These are phyloP conservation scores for Clepsis dumicolana DNA, from an alignment of 2,888 invertebrate genomes.

Conservation along the genomic window DNA sequence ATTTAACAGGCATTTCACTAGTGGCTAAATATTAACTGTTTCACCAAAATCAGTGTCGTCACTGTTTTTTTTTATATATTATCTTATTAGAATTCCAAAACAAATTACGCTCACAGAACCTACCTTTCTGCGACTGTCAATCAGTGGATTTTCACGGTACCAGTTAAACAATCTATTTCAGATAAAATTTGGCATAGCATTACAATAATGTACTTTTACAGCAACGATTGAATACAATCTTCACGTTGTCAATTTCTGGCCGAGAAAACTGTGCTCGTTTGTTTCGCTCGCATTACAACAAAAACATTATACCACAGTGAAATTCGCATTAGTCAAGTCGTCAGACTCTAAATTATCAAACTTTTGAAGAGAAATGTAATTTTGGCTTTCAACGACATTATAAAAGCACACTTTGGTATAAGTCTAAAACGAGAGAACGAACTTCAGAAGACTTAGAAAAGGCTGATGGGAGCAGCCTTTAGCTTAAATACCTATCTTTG, in stretches of 20 bases:
- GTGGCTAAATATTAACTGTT: too few species aligned
- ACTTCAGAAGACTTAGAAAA: too few species aligned
- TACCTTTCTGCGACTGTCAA: neutral
- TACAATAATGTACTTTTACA: neutral
- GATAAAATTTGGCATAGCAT: neutral
- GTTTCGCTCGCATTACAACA: neutral
- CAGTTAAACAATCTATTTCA: neutral
- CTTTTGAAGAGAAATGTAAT: neutral
- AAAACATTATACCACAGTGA: neutral
- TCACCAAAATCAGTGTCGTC: too few species aligned
- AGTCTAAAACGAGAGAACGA: too few species aligned
- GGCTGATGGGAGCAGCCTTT: too few species aligned
- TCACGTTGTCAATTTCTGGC: neutral
- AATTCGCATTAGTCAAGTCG: neutral
- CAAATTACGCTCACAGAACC: conserved; percentile 3
- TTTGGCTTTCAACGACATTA: too few species aligned
- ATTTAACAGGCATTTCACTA: too few species aligned
- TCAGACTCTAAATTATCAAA: neutral
- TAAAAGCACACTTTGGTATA: too few species aligned
- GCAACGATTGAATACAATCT: neutral
- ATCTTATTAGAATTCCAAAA: neutral
- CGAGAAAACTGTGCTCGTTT: neutral
- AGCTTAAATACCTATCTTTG: too few species aligned
- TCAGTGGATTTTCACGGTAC: neutral
- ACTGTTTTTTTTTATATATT: neutral